Evolutionary conservation across 2,888 invertebrate species (phyloP).

Genomic region (Chironomus riparius): DNA sequence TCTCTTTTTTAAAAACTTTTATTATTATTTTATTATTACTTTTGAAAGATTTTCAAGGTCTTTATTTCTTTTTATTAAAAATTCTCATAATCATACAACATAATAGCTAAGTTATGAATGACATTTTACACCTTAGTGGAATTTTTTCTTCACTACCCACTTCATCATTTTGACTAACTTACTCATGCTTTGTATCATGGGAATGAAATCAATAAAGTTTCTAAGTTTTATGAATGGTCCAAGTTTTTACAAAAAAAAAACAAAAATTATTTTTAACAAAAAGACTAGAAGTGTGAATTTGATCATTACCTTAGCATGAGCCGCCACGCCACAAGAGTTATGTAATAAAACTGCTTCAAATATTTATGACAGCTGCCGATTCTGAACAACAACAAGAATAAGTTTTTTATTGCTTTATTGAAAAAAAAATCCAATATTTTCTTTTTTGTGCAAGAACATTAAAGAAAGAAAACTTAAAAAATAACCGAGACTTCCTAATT

Average conservation of each 20-base stretch:
- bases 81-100: neutral
- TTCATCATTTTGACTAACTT: neutral
- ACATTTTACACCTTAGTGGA: neutral
- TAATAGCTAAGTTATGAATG: neutral
- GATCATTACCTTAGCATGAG: neutral
- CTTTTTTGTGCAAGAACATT: too few relatives aligned
- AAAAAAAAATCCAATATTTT: neutral
- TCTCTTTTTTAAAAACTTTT: neutral
- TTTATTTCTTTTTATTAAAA: neutral
- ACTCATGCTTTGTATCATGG: too few relatives aligned
- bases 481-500: neutral
- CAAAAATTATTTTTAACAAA: neutral
- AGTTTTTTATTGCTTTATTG: neutral
- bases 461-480: too few relatives aligned
- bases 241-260: neutral
- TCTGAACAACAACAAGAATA: neutral
- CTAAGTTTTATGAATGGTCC: neutral
- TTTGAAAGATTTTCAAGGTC: neutral
- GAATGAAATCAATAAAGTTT: neutral
- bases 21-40: neutral
- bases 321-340: neutral
- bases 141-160: neutral
- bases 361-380: neutral
- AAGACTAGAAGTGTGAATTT: conserved; percentile 7
- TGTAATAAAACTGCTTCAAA: conserved; percentile 1